A percentile compares a stretch with the other conserved stretches of the same genome.
Evolutionary conservation across 2,888 invertebrate genomes (phyloP).

Genomic region (Hirudinaria manillensis): DNA sequence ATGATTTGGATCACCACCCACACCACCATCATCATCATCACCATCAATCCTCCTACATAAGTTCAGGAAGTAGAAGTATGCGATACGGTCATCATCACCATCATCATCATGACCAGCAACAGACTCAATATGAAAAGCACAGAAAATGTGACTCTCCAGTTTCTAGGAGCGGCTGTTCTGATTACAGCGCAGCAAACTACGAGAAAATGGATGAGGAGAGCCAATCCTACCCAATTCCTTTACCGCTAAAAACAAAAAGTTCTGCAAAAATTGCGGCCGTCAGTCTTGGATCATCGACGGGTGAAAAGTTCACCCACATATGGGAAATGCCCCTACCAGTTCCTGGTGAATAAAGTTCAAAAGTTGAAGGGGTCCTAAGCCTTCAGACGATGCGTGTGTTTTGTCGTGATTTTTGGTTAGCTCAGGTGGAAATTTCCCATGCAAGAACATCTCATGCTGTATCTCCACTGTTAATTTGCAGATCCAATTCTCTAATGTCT

Average conservation of each 20-base stretch:
- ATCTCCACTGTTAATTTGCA: too few species aligned
- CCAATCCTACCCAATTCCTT: slow-evolving; percentile 15
- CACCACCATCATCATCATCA: slow-evolving; percentile 31
- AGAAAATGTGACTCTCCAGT: slow-evolving; percentile 21
- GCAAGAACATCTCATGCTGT: too few species aligned
- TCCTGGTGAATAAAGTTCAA: slow-evolving; percentile 31
- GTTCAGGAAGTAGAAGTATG: slow-evolving; percentile 17
- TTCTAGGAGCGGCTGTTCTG: slow-evolving; percentile 23
- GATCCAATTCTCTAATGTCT: too few species aligned
- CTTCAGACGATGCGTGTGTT: too few species aligned
- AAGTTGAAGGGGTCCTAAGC: background rate
- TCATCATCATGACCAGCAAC: slow-evolving; percentile 19
- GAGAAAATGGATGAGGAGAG: slow-evolving; percentile 32
- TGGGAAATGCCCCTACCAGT: slow-evolving; percentile 36
- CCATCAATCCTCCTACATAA: slow-evolving; percentile 22
- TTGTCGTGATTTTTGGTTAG: too few species aligned
- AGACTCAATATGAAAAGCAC: slow-evolving; percentile 10
- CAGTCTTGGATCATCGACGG: slow-evolving; percentile 1
- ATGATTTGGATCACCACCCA: slow-evolving; percentile 24
- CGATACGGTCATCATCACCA: slow-evolving; percentile 25
- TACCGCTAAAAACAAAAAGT: slow-evolving; percentile 21
- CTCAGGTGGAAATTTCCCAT: too few species aligned
- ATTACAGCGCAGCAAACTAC: slow-evolving; percentile 33
- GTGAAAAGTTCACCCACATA: slow-evolving; percentile 33
- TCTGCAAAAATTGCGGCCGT: background rate